Evolutionary conservation across 2,113 vertebrate species (phyloP), one percentile per base, ranked within the genome.

Genomic region (Junco hyemalis): DNA sequence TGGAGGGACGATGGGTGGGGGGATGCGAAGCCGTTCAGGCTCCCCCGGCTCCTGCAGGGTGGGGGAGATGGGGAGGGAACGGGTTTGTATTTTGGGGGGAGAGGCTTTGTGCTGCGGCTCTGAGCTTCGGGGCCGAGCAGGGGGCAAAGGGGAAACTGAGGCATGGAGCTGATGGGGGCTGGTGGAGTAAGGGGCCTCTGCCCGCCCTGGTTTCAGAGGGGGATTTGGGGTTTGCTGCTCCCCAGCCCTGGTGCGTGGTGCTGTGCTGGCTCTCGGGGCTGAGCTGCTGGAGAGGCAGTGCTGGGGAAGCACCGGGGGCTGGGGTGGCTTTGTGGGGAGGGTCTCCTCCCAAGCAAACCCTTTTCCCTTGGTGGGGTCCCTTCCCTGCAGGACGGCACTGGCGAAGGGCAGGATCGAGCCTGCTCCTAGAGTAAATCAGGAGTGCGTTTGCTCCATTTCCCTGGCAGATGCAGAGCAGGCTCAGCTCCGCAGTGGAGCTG

Each of bases 151-250:
- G 68, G 63, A 90, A 86, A 92, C 66, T 47, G 85, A 74, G 69
- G 66, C 70, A 77, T 4, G 7, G 26, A n/a, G 60, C 64, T 35
- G 35, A 8, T 5, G 59, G 16, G 69, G 35, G 14, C 13, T 3
- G 20, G 25, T 21, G 11, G 56, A 50, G 53, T 21, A 63, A 59
- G 53, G 47, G 56, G n/a, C 2, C 48, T 65, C 33, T 69, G 35
- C 29, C 51, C 6, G 11, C 31, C 2, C 4, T 0, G 2, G 16
- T 51, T 59, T 24, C 12, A 1, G 69, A 10, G 8, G 9, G 29
- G 36, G 26, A 0, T 7, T 5, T 5, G 23, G n/a, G 40, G n/a
- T 57, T 69, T 36, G 68, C 70, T 48, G 59, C 47, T 44, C 59
- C 70, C 47, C 68, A 6, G 31, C 12, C 29, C 51, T 7, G 57